A percentile compares a stretch with the other conserved stretches of the same genome.
Conservation (phyloP, 2,888 invertebrate species). For the Trachelus tabidus region DNA sequence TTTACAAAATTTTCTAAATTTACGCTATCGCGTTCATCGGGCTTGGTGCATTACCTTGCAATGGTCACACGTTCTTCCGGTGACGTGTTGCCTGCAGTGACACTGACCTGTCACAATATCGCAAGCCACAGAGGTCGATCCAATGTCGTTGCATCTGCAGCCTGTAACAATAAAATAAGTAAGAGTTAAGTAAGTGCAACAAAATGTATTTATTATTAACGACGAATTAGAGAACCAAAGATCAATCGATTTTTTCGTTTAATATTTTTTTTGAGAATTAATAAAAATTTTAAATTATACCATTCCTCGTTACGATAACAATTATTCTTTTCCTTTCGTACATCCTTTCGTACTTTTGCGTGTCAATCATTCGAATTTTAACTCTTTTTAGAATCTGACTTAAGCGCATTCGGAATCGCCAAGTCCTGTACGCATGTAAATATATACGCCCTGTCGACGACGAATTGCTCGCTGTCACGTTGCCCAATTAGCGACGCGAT, state of each 20-base stretch:
- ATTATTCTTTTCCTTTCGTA: too few species aligned
- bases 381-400: not conserved
- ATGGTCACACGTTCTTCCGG: conserved; percentile 79
- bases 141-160: conserved; percentile 84
- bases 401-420: not conserved
- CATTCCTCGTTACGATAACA: too few species aligned
- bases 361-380: not conserved
- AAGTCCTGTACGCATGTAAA: not conserved
- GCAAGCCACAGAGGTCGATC: conserved; percentile 78
- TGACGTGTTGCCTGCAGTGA: conserved; percentile 78
- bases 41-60: conserved; percentile 72
- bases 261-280: not conserved
- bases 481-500: conserved; percentile 28
- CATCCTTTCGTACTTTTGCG: not conserved
- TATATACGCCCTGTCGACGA: not conserved
- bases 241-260: not conserved
- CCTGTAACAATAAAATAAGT: conserved; percentile 72
- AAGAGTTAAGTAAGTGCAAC: not conserved
- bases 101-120: conserved; percentile 85
- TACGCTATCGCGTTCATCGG: not conserved
- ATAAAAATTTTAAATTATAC: too few species aligned
- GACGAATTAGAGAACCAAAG: not conserved
- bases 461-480: not conserved
- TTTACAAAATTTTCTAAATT: not conserved
- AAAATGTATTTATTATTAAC: not conserved